Evolutionary conservation across 2,888 invertebrate genomes (phyloP), one percentile per base, ranked within the genome.

Genomic region (Caradrina kadenii): DNA sequence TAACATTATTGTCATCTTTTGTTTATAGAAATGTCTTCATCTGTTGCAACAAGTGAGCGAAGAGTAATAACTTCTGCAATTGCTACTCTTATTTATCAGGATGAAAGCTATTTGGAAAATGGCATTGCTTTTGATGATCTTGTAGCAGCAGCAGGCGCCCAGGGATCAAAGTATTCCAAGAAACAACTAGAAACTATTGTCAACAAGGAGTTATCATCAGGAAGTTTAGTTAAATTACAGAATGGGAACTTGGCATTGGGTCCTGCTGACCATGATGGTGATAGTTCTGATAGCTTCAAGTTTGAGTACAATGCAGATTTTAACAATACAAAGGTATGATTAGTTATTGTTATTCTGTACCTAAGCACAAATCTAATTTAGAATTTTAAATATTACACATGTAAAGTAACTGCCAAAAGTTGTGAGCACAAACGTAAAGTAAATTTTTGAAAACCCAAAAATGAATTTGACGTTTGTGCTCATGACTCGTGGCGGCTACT

Each of bases 41-140:
- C 91, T 70, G 86, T 93, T 74, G 93, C 92, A 74, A 90, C 91
- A 75, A 92, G 90, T 89, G 91, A 97, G 89, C 88, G 96, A 88
- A 89, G 95, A 81, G 93, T 97, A 83, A 96, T 98, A 76, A 97
- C 97, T 59, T 97, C 97, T 76, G 97, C 97, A 26, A 97, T 97
- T 76, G 97, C 97, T 63, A 97, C 97, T 86, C 93, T 97, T 45
- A 97, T 98, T 75, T 96, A 97, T 80, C 96, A 97, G 85, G 97
- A 97, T 87, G 97, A 97, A 65, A 97, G 97, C 90, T 97, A 97
- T 85, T 93, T 97, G 69, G 97, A 97, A 89, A 96, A 97, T 89
- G 97, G 98, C 22, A 97, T 98, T 72, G 97, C 97, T n/a, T 96
- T 97, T 72, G 95, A 95, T 66, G 97, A 97, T 85, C 95, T 98